Percentiles rank a stretch among this genome's conserved stretches.
These are phyloP conservation scores for Anoplophora glabripennis DNA, from an alignment of 1,140 invertebrate species.

Conservation along the genomic window DNA sequence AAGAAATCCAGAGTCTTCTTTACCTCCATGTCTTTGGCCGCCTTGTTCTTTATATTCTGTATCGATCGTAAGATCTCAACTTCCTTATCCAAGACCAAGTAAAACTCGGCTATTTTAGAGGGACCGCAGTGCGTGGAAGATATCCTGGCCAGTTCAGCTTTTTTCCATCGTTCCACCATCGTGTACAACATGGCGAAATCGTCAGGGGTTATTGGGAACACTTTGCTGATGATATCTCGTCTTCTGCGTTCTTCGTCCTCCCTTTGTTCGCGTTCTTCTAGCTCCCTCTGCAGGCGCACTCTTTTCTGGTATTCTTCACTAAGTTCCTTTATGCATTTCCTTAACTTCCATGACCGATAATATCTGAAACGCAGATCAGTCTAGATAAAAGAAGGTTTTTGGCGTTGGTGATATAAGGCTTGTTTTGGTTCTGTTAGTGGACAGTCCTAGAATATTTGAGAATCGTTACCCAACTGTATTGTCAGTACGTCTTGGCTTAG, in stretches of 20 bases:
- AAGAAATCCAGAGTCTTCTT: conserved; percentile 59
- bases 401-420: too few species aligned
- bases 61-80: conserved; percentile 61
- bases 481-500: too few species aligned
- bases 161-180: conserved; percentile 63
- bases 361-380: conserved; percentile 32
- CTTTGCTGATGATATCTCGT: conserved; percentile 56
- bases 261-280: conserved; percentile 50
- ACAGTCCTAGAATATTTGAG: too few species aligned
- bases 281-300: conserved; percentile 51
- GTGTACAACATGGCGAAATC: conserved; percentile 65
- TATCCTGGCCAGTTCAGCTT: conserved; percentile 57
- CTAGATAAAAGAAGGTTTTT: conserved; percentile 23
- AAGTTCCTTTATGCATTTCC: conserved; percentile 41
- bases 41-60: conserved; percentile 56
- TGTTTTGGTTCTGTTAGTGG: too few species aligned
- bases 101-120: conserved; percentile 60
- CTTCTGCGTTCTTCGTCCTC: conserved; percentile 53
- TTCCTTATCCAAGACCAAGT: conserved; percentile 61
- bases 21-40: conserved; percentile 54
- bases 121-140: conserved; percentile 56
- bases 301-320: conserved; percentile 52
- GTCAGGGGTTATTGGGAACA: conserved; percentile 57
- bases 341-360: conserved; percentile 41
- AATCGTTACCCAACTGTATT: too few species aligned